Base-by-base conservation (phyloP, 2,797 vertebrate genomes). In the Catamblyrhynchus diadema region DNA sequence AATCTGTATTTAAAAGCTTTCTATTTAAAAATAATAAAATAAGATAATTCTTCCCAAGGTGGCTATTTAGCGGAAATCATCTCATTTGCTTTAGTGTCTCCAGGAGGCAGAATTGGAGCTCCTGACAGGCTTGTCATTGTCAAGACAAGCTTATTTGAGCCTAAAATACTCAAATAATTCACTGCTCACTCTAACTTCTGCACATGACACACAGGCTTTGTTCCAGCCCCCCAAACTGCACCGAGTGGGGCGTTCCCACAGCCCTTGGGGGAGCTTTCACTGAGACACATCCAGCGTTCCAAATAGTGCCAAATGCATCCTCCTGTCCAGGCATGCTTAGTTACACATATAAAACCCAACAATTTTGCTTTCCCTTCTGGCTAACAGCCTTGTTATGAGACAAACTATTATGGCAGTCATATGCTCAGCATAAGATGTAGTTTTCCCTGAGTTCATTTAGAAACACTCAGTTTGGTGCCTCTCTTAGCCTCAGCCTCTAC, bases 301-400 rank as follows among this genome's bases (percentile, higher is more conserved):
- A 0, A 54, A 50, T 67, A 15, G 35, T 24, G 33, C 94, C 85
- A 94, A 86, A 91, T 39, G 16, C 74, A 83, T 74, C 80, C 77
- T 97, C 88, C 85, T 94, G 80, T 90, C 87, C 62, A 17, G 73
- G 75, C 77, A 70, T 50, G 42, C 85, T 95, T 95, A 95, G 93
- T 92, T 94, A 95, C 87, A 73, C 77, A 47, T 39, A 69, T 28
- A 48, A 93, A 91, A 93, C 8, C 5, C n/a, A 90, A 80, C 57
- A 50, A 53, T 94, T 95, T 86, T 11, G 0, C 70, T 94, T 54
- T 95, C 81, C 92, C 87, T 96, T 92, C 91, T 96, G 91, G 91
- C 95, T 95, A 93, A 67, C 80, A 91, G 56, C 72, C 85, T 94
- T 73, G 77, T 91, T 93, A 94, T 33, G 70, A 91, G 85, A 54